Conservation (phyloP, 2,113 vertebrate species). For the Reinhardtius hippoglossoides region DNA sequence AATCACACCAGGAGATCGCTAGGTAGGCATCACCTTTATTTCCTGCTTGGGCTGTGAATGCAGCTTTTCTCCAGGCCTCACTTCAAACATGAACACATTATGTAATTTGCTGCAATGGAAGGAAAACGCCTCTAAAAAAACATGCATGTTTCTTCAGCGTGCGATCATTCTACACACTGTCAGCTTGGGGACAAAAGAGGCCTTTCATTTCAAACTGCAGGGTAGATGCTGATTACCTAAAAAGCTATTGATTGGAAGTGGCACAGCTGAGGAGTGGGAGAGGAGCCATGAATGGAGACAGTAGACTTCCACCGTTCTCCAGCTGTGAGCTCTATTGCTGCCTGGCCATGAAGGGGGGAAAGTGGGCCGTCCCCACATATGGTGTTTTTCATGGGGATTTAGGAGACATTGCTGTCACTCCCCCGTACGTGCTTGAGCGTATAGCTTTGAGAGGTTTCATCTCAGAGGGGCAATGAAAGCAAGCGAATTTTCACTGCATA, state of each 20-base stretch:
- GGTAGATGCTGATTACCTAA: constrained; percentile 71
- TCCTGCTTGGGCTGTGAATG: constrained; percentile 42
- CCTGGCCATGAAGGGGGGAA: constrained; percentile 42
- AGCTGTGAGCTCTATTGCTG: constrained; percentile 72
- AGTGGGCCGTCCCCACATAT: constrained; percentile 42
- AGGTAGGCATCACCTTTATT: constrained; percentile 58
- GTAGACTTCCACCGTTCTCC: constrained; percentile 65
- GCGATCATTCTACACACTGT: constrained; percentile 61
- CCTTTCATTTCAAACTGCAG: constrained; percentile 74
- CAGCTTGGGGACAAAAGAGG: constrained; percentile 65
- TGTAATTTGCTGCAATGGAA: constrained; percentile 61
- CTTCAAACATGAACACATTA: constrained; percentile 59
- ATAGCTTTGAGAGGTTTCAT: constrained; percentile 45
- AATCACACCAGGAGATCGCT: constrained; percentile 29
- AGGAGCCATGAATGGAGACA: constrained; percentile 66
- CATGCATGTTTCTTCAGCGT: constrained; percentile 39
- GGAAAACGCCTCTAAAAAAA: constrained; percentile 57
- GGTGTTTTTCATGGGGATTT: constrained; percentile 39
- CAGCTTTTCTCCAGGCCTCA: constrained; percentile 21
- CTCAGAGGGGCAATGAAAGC: constrained; percentile 37
- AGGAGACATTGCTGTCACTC: constrained; percentile 47
- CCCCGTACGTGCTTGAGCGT: constrained; percentile 10
- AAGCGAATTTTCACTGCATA: constrained; percentile 11
- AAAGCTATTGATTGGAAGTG: constrained; percentile 76
- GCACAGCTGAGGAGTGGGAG: constrained; percentile 73